These are phyloP conservation scores for Conger conger DNA, from an alignment of 2,113 vertebrate species.

Conservation along the genomic window DNA sequence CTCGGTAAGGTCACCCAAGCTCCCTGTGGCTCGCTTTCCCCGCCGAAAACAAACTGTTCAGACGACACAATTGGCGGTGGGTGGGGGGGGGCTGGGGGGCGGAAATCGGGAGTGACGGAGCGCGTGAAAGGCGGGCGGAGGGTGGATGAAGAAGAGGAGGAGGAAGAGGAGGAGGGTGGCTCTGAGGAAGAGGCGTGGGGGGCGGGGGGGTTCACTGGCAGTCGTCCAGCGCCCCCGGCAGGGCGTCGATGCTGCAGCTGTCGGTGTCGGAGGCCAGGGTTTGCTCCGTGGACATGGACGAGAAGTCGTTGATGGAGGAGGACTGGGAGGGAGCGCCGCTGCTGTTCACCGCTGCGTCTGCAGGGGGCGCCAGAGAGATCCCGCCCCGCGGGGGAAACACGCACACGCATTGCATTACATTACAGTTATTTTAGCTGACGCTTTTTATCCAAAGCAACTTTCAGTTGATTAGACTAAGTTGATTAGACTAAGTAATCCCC, in stretches of 20 bases:
- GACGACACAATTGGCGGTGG: not conserved
- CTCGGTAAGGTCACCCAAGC: not conserved
- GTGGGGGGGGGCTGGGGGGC: not conserved
- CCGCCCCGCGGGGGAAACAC: too few relatives aligned
- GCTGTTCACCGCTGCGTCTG: constrained; percentile 86
- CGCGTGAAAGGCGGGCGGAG: not conserved
- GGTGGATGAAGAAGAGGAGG: constrained; percentile 1
- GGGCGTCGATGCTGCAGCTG: constrained; percentile 95
- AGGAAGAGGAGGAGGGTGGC: constrained; percentile 1
- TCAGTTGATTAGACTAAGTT: too few relatives aligned
- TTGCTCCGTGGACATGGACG: constrained; percentile 98
- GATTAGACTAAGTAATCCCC: too few relatives aligned
- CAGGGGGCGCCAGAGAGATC: constrained; percentile 63
- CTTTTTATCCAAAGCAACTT: too few relatives aligned
- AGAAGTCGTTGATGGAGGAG: constrained; percentile 96
- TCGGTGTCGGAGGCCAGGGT: constrained; percentile 98
- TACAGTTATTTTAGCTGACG: too few relatives aligned
- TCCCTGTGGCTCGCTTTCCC: not conserved
- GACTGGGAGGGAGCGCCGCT: constrained; percentile 89
- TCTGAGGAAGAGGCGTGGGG: not conserved
- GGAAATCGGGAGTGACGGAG: not conserved
- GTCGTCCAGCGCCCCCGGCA: constrained; percentile 87
- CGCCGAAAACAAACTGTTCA: not conserved
- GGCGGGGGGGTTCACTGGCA: constrained; percentile 73
- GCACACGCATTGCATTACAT: too few relatives aligned